Evolutionary conservation across 2,797 vertebrate species (phyloP).

Genomic region (Galagoides demidoff): DNA sequence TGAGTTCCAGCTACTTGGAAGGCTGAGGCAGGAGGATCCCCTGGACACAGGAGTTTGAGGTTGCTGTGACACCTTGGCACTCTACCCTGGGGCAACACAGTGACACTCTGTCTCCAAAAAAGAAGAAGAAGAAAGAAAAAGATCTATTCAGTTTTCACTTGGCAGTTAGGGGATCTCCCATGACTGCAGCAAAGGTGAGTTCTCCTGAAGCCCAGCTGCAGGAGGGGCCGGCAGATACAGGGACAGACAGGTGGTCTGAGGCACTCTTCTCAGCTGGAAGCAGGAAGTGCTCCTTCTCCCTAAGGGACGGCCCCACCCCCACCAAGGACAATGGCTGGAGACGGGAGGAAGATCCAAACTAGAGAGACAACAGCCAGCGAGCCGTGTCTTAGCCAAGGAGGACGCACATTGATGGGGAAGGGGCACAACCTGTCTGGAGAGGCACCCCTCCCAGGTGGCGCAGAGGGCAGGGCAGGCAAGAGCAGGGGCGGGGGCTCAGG

Average conservation of each 20-base stretch:
- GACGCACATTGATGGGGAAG: no score
- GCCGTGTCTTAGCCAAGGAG: background rate
- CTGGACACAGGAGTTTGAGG: no score
- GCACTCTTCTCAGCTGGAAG: background rate
- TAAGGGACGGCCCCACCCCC: fast-evolving
- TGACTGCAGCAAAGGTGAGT: background rate
- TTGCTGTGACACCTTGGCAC: no score
- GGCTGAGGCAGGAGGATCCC: no score
- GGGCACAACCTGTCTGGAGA: background rate
- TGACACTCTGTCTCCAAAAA: no score
- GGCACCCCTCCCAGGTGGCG: background rate
- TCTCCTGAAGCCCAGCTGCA: background rate
- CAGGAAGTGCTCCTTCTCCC: background rate
- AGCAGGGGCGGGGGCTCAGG: no score
- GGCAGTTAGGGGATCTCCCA: fast-evolving
- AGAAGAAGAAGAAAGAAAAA: background rate
- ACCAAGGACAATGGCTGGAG: background rate
- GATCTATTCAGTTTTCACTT: background rate
- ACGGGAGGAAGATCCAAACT: background rate
- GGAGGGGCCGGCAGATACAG: background rate
- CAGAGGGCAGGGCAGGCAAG: no score
- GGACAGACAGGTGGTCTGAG: background rate
- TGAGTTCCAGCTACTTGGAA: no score
- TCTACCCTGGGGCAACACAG: no score
- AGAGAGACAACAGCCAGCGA: background rate